phyloP scores from a whole-genome alignment of 2,888 invertebrate species.

The Ormia ochracea region DNA sequence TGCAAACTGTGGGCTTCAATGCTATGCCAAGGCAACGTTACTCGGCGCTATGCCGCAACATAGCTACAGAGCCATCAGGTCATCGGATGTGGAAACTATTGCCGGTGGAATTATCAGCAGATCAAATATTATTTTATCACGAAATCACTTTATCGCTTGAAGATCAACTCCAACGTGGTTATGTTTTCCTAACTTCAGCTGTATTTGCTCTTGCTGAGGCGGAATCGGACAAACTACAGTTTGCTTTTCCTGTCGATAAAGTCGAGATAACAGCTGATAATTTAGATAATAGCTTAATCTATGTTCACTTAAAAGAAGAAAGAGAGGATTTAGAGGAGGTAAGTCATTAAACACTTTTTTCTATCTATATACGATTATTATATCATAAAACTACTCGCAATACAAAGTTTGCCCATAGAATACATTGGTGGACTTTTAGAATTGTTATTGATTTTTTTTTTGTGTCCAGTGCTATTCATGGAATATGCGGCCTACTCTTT shows the following conservation, averaged over 20 bases:
- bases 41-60: constrained; percentile 66
- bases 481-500: no score
- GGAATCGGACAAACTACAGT: constrained; percentile 69
- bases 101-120: constrained; percentile 67
- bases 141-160: constrained; percentile 70
- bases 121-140: constrained; percentile 74
- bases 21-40: constrained; percentile 76
- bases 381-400: no score
- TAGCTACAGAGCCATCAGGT: constrained; percentile 68
- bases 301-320: constrained; percentile 67
- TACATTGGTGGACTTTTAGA: no score
- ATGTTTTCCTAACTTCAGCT: constrained; percentile 71
- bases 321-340: constrained; percentile 70
- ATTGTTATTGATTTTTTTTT: no score
- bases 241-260: constrained; percentile 70
- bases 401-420: no score
- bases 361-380: no score
- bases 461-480: no score
- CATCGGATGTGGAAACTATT: constrained; percentile 74
- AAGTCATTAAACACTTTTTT: constrained; percentile 58
- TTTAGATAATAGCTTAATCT: constrained; percentile 70
- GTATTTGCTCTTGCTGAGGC: constrained; percentile 72
- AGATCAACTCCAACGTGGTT: constrained; percentile 68
- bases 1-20: constrained; percentile 92
- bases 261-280: constrained; percentile 69